Conservation (phyloP, 2,888 invertebrate species). For the Choristoneura rosaceana region DNA sequence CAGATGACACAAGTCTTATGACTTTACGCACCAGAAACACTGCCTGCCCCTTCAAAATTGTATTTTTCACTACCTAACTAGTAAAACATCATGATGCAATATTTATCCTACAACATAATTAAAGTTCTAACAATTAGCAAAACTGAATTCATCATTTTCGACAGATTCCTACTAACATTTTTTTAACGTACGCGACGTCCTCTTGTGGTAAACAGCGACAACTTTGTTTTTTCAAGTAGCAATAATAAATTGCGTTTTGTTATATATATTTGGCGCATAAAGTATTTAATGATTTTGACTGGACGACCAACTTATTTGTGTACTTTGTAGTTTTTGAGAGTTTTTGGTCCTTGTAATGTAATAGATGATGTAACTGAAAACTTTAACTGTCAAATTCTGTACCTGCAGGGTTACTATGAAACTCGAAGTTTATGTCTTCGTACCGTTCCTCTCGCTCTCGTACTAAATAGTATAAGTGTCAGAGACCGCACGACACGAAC, state of each 20-base stretch:
- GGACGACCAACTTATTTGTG: too few species aligned
- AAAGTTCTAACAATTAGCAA: constrained; percentile 75
- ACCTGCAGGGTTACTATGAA: too few species aligned
- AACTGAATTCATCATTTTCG: constrained; percentile 79
- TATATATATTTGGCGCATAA: neutral
- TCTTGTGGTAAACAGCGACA: constrained; percentile 31
- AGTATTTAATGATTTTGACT: neutral
- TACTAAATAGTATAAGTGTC: too few species aligned
- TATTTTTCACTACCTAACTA: constrained; percentile 68
- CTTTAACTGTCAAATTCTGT: too few species aligned
- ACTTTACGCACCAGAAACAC: constrained; percentile 79
- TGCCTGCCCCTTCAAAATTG: constrained; percentile 63
- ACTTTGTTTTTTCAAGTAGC: constrained; percentile 26
- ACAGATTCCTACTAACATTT: constrained; percentile 79
- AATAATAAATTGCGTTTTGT: constrained; percentile 15
- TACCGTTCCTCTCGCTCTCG: too few species aligned
- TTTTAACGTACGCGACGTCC: constrained; percentile 52
- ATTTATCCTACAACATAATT: constrained; percentile 67
- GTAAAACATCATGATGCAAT: constrained; percentile 71
- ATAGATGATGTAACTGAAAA: too few species aligned
- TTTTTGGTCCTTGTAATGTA: too few species aligned
- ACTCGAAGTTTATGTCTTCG: too few species aligned
- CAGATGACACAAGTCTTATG: constrained; percentile 86
- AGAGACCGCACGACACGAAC: too few species aligned
- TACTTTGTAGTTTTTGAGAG: too few species aligned